Base-by-base conservation (phyloP, 2,888 invertebrate species). In the Drosophila pegasa region DNA sequence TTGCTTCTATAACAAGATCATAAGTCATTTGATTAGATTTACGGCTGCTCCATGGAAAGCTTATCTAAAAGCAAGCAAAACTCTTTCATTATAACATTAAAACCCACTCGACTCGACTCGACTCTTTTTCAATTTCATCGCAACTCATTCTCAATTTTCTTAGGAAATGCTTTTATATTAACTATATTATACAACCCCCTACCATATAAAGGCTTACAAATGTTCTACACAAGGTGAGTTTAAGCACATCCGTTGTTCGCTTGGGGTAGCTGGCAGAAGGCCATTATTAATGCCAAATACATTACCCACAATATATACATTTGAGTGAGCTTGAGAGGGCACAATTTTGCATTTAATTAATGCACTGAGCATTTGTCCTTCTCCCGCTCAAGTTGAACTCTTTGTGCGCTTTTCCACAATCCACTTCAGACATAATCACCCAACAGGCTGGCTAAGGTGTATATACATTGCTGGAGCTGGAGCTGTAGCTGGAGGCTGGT, bases 391-490 rank as follows among this genome's bases (percentile, higher is more conserved):
- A 71, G 64, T 54, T 64, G 57, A 69, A 70, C 67, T 79, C 75
- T 66, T 78, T 78, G 78, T 78, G 60, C 54, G 41, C 56, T 37
- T 62, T 43, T 51, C 41, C 60, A 52, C 59, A 58, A 68, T 63
- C 80, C 80, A 83, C 80, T 81, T 78, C 78, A 81, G 80, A 83
- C 80, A 80, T 77, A 74, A 71, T 82, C 82, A 66, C 43, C 55
- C 33, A 40, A 58, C 48, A 2, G 73, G 22, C 43, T 33, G 10
- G n/a, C 18, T 27, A n/a, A 60, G 35, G 18, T 43, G 20, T 12
- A 60, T 43, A 29, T 14, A 9, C 41, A 33, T 48, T 41, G 16
- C 16, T 1, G 29, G 12, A 48, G 43, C 35, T 51, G 38, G 22
- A 7, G 16, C 16, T 1, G 29, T 10, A 48, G 43, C 35, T 51